Evolutionary conservation across 2,113 vertebrate genomes (phyloP).

Genomic region (Fregetta grallaria): DNA sequence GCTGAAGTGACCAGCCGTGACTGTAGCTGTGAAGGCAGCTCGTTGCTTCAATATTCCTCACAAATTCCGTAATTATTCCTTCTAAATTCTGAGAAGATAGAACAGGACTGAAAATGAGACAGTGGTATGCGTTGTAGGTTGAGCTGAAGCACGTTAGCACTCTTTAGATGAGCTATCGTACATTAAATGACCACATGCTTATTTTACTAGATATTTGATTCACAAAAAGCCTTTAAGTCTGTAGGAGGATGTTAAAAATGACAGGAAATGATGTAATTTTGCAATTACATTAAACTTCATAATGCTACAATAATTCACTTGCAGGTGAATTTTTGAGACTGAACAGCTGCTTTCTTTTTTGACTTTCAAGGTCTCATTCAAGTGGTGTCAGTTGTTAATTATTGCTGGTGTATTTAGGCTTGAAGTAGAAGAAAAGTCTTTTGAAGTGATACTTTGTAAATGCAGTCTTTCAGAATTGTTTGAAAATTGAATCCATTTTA

Average conservation of each 20-base stretch:
- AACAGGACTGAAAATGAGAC: neutral
- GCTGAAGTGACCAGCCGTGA: neutral
- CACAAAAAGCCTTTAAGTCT: neutral
- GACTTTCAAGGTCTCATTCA: neutral
- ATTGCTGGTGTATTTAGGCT: neutral
- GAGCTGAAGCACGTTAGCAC: neutral
- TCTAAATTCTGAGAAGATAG: neutral
- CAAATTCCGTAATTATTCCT: neutral
- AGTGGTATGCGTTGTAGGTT: neutral
- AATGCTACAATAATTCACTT: neutral
- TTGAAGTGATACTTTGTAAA: neutral
- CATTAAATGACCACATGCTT: neutral
- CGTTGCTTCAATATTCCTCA: neutral
- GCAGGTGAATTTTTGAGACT: neutral
- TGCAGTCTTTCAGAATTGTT: neutral
- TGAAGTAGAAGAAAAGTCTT: neutral
- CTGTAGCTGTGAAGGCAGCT: neutral
- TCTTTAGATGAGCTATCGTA: neutral
- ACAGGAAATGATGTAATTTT: neutral
- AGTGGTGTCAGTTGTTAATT: neutral
- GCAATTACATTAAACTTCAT: neutral
- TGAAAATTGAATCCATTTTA: neutral
- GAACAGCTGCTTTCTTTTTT: neutral
- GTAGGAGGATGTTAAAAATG: neutral
- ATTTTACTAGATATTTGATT: neutral